These are phyloP conservation scores for Lethrus apterus DNA, from an alignment of 1,140 invertebrate genomes.

Conservation along the genomic window DNA sequence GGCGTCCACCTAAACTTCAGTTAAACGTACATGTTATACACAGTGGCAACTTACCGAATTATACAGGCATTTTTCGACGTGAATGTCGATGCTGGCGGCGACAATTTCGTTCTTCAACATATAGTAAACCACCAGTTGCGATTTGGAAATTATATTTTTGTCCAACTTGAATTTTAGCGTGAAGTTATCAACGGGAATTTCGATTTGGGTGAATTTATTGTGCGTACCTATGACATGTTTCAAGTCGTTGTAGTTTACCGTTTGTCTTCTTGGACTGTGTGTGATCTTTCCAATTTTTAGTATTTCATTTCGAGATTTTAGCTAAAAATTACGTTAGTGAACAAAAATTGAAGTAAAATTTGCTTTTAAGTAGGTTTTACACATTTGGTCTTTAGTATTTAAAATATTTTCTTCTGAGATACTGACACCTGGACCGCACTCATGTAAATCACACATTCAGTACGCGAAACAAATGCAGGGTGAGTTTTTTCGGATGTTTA, in stretches of 20 bases:
- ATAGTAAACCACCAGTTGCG: conserved; percentile 28
- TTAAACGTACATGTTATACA: too few species aligned
- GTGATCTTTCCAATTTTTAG: background rate
- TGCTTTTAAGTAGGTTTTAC: too few species aligned
- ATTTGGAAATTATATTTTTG: conserved; percentile 22
- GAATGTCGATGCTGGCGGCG: conserved; percentile 21
- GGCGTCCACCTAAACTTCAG: conserved; percentile 24
- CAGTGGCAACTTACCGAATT: conserved; percentile 22
- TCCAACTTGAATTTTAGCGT: conserved; percentile 26
- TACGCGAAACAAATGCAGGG: too few species aligned
- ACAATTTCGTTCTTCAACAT: conserved; percentile 23
- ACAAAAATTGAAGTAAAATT: too few species aligned
- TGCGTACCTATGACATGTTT: background rate
- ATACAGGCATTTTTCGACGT: conserved; percentile 25
- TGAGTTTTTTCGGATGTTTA: too few species aligned
- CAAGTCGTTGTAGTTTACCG: background rate
- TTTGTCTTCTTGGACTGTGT: background rate
- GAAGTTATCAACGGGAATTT: conserved; percentile 21
- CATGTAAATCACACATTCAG: too few species aligned
- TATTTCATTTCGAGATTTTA: background rate
- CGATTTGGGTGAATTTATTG: conserved; percentile 1
- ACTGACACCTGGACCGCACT: too few species aligned
- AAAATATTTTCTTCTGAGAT: too few species aligned
- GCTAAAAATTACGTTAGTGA: too few species aligned
- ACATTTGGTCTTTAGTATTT: too few species aligned